Evolutionary conservation across 1,140 invertebrate genomes (phyloP), one percentile per base, ranked within the genome.

Genomic region (Eupeodes corollae): DNA sequence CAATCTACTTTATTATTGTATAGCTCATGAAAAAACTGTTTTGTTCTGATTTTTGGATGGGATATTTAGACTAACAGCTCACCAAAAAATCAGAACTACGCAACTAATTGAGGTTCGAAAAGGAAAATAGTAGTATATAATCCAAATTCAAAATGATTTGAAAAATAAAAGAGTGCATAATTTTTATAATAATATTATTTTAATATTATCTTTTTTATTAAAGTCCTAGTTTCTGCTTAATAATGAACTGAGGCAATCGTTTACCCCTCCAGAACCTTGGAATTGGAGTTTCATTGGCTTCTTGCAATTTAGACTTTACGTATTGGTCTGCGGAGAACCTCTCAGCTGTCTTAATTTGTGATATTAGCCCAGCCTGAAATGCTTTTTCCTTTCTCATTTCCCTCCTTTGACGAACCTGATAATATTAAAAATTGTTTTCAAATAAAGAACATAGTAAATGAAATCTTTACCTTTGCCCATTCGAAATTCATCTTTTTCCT

Each of bases 401-500:
- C 47, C 84, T 75, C 15, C 75, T 79, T 56, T 82, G 76, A 49
- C 77, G 77, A 21, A 75, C 58, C 21, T 26, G 21, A 26, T 5
- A 26, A 26, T 3, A 26, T 26, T 3, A 3, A 3, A 26, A 26
- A 26, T 26, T 26, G 8, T 26, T 5, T 75, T 78, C 53, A 16
- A 68, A 68, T n/a, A n/a, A 61, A 34, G 47, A 42, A 56, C 47
- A 50, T 30, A 14, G 44, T 13, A 33, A 12, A n/a, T 50, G 3
- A 26, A 40, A 35, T 44, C 12, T 26, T 8, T 5, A 26, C 21
- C 60, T 84, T 88, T n/a, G 75, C 76, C 75, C 80, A 83, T 39
- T 77, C 72, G 68, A 77, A 82, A 56, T 80, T 82, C 82, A 88
- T 86, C 49, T 70, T 79, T 59, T 84, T 90, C 46, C 83, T 73